Evolutionary conservation across 2,797 vertebrate species (phyloP).

Genomic region (Luscinia luscinia): DNA sequence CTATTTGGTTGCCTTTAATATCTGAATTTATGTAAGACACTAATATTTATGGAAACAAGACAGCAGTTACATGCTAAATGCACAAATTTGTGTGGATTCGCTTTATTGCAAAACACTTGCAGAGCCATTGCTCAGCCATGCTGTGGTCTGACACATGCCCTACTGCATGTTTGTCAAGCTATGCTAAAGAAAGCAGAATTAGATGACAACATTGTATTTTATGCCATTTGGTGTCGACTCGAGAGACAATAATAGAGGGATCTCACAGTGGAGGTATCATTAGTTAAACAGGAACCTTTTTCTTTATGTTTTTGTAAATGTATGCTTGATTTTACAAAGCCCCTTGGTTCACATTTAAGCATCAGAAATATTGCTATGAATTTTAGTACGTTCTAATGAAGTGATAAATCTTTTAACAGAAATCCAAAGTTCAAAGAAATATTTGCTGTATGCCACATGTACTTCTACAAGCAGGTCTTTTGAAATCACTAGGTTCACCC

Average conservation of each 20-base stretch:
- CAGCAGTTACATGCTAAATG: neutral
- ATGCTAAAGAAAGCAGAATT: neutral
- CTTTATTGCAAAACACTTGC: neutral
- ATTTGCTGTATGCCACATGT: neutral
- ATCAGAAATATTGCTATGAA: conserved; percentile 7
- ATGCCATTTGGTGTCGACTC: neutral
- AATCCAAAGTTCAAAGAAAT: conserved; percentile 14
- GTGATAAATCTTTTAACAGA: neutral
- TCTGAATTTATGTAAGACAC: neutral
- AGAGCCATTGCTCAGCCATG: neutral
- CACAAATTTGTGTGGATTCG: neutral
- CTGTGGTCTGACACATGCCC: neutral
- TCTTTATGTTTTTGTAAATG: neutral
- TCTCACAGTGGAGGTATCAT: neutral
- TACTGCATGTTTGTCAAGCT: neutral
- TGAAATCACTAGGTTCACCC: neutral
- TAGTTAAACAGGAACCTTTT: conserved; percentile 13
- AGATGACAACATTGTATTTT: neutral
- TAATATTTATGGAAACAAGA: neutral
- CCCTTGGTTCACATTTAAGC: neutral
- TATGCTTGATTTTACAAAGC: neutral
- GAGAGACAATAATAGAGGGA: neutral
- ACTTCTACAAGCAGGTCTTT: conserved; percentile 10
- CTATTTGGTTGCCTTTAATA: neutral
- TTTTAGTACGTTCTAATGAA: neutral